Evolutionary conservation across 1,140 invertebrate species (phyloP).

Genomic region (Metopolophium dirhodum): DNA sequence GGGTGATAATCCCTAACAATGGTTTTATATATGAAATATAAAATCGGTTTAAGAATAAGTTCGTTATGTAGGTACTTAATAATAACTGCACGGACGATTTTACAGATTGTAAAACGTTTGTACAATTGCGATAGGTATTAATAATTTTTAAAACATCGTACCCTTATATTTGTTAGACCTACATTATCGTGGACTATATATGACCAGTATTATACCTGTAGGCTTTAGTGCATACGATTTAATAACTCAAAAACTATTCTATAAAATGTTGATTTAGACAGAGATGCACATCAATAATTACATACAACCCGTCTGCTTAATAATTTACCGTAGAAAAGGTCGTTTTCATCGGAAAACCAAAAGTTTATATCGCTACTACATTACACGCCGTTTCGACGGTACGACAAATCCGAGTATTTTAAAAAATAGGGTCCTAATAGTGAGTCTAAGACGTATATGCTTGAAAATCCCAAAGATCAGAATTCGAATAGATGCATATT

Average conservation of each 20-base stretch:
- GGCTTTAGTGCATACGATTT: not conserved
- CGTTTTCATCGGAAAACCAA: not conserved
- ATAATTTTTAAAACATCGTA: not conserved
- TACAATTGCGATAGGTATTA: not conserved
- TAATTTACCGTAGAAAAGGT: too few species aligned
- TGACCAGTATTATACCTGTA: not conserved
- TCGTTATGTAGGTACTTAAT: not conserved
- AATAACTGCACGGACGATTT: not conserved
- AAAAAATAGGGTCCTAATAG: not conserved
- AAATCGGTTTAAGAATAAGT: not conserved
- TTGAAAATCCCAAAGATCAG: not conserved
- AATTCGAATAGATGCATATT: not conserved
- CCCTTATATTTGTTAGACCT: not conserved
- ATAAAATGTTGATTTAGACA: not conserved
- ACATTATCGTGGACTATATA: not conserved
- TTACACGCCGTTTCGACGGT: not conserved
- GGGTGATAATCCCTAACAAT: not conserved
- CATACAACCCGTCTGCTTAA: not conserved
- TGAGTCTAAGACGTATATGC: not conserved
- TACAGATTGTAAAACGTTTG: not conserved
- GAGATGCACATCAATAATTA: not conserved
- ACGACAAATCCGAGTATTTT: not conserved
- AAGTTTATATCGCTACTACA: not conserved
- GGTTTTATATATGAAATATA: not conserved
- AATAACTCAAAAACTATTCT: not conserved